phyloP scores from a whole-genome alignment of 2,888 invertebrate genomes.

The Chymomyza amoena region DNA sequence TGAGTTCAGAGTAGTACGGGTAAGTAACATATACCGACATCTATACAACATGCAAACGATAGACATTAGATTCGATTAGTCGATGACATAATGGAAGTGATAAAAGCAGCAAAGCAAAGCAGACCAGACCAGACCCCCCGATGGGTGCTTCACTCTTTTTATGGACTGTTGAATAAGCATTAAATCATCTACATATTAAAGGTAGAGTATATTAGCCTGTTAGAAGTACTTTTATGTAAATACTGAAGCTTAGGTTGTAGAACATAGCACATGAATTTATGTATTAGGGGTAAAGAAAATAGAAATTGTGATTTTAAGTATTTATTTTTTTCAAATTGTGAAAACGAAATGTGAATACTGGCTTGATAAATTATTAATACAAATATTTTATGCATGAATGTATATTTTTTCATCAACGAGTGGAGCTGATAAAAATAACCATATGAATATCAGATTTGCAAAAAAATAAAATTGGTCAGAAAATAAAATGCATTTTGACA shows the following conservation, averaged over 20 bases:
- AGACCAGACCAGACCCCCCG: too few species aligned
- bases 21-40: not conserved
- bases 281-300: not conserved
- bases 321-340: too few species aligned
- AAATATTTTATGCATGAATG: too few species aligned
- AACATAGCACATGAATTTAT: not conserved
- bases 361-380: too few species aligned
- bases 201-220: not conserved
- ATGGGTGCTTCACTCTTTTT: not conserved
- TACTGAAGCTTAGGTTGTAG: not conserved
- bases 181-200: not conserved
- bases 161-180: not conserved
- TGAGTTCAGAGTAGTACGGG: too few species aligned
- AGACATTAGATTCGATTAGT: not conserved
- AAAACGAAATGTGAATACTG: too few species aligned
- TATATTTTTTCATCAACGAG: too few species aligned
- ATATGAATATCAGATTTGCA: too few species aligned
- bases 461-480: too few species aligned
- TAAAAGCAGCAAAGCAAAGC: not conserved
- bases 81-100: not conserved
- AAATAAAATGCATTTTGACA: too few species aligned
- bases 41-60: not conserved
- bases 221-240: not conserved
- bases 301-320: too few species aligned
- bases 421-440: too few species aligned